Percentiles rank a stretch among this genome's conserved stretches.
These are phyloP conservation scores for Zenarchopterus dispar DNA, from an alignment of 2,797 vertebrate genomes.

Conservation along the genomic window DNA sequence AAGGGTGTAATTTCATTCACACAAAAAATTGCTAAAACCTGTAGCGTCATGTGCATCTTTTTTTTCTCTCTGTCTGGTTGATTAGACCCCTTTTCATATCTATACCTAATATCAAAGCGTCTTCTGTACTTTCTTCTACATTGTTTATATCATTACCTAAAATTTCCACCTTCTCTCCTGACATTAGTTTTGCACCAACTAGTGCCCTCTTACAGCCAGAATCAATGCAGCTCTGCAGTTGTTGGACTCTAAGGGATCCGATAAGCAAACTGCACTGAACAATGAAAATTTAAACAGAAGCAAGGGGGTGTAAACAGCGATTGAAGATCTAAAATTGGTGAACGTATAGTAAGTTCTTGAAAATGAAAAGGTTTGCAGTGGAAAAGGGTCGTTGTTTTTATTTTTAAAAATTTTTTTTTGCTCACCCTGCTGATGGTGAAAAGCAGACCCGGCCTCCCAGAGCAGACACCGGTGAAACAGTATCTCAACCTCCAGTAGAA, in stretches of 20 bases:
- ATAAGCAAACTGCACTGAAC: slow-evolving; percentile 15
- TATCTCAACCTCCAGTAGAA: slow-evolving; percentile 98
- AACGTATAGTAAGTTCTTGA: slow-evolving; percentile 2
- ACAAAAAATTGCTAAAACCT: too few relatives aligned
- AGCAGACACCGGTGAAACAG: slow-evolving; percentile 95
- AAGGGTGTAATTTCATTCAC: too few relatives aligned
- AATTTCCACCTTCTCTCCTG: slow-evolving; percentile 2
- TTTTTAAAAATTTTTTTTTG: not conserved
- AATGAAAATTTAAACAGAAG: slow-evolving; percentile 10
- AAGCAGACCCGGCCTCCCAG: slow-evolving; percentile 90
- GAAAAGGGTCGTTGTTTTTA: not conserved
- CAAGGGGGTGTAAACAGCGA: not conserved
- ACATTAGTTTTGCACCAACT: slow-evolving; percentile 30
- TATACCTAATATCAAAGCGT: not conserved
- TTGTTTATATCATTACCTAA: not conserved
- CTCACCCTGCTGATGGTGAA: slow-evolving; percentile 98
- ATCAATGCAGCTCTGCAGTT: slow-evolving; percentile 19
- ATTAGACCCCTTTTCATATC: not conserved
- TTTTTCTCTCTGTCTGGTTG: not conserved
- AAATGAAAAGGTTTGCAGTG: not conserved
- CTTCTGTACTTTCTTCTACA: not conserved
- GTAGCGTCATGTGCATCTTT: not conserved
- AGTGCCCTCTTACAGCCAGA: slow-evolving; percentile 7
- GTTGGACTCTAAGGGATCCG: slow-evolving; percentile 25
- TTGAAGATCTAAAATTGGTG: slow-evolving; percentile 8